A percentile compares a stretch with the other conserved stretches of the same genome.
phyloP scores from a whole-genome alignment of 37 sponge, comb jelly and placozoan genomes.

The Sycon ciliatum region DNA sequence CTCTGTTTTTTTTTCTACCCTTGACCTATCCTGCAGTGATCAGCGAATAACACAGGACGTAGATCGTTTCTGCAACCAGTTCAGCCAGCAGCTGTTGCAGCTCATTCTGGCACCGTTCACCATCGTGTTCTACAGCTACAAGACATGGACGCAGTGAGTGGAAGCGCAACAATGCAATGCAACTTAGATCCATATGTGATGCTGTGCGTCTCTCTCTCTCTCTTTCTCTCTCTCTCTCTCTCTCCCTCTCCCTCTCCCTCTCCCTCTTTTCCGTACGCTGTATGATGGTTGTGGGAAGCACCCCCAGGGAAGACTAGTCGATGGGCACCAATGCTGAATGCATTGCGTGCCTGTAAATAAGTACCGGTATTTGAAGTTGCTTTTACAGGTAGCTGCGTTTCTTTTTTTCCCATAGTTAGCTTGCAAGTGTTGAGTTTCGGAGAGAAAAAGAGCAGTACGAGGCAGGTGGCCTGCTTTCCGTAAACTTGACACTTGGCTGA shows the following conservation, averaged over 20 bases:
- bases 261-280: neutral
- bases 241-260: neutral
- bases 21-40: constrained; percentile 45
- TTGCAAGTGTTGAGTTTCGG: no score
- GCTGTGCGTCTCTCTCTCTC: neutral
- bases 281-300: no score
- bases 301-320: no score
- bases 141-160: constrained; percentile 53
- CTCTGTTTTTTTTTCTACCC: neutral
- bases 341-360: no score
- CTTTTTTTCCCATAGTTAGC: no score
- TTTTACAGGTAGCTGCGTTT: no score
- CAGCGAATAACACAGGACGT: constrained; percentile 90
- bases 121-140: constrained; percentile 71
- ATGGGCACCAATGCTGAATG: no score
- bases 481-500: no score
- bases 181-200: neutral
- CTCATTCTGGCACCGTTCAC: constrained; percentile 56
- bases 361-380: no score
- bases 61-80: constrained; percentile 56
- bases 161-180: neutral
- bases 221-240: neutral
- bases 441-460: no score
- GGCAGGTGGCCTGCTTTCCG: no score
- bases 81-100: constrained; percentile 51